Conservation (phyloP, 2,113 vertebrate genomes). For the Beaufortia kweichowensis region DNA sequence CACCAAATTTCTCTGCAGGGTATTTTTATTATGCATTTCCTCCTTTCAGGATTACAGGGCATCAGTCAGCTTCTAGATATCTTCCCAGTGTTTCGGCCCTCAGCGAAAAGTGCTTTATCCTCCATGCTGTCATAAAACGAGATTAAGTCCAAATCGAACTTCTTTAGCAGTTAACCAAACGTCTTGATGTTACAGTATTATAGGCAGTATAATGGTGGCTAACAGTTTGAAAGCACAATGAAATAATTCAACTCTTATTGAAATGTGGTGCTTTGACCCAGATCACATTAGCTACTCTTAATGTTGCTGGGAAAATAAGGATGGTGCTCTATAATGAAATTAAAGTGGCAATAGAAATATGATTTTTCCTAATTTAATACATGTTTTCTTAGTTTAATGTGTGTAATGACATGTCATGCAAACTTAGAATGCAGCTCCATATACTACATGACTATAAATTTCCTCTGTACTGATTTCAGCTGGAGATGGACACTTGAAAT, state of each 20-base stretch:
- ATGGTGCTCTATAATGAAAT: not conserved
- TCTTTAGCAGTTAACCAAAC: not conserved
- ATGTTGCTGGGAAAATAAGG: not conserved
- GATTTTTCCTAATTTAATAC: not conserved
- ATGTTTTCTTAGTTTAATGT: not conserved
- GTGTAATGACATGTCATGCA: not conserved
- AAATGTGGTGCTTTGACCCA: constrained; percentile 17
- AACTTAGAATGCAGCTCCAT: not conserved
- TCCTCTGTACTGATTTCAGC: not conserved
- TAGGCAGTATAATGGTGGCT: not conserved
- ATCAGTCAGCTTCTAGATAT: not conserved
- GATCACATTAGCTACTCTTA: not conserved
- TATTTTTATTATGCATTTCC: not conserved
- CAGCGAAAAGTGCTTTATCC: not conserved
- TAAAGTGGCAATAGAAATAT: not conserved
- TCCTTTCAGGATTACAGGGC: not conserved
- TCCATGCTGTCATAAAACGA: not conserved
- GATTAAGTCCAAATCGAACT: too few species aligned
- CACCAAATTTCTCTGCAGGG: not conserved
- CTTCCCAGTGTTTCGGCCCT: not conserved
- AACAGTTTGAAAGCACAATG: not conserved
- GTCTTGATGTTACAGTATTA: not conserved
- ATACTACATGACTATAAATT: not conserved
- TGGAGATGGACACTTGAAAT: not conserved
- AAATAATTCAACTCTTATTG: not conserved